Evolutionary conservation across 2,888 invertebrate species (phyloP), one percentile per base, ranked within the genome.

Genomic region (Drosophila hawaiiensis): DNA sequence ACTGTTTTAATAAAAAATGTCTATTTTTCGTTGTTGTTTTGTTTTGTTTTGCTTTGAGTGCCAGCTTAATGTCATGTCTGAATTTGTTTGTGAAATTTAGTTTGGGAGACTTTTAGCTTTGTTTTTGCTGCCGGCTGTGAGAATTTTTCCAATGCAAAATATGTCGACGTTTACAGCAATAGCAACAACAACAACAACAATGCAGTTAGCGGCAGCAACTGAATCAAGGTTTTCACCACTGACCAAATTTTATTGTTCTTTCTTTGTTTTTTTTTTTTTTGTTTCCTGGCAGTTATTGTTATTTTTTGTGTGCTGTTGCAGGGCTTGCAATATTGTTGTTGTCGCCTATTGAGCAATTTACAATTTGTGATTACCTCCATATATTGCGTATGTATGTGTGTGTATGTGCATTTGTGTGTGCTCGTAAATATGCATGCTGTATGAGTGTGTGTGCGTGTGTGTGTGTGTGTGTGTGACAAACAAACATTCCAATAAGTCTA

Each of bases 31-130:
- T 41, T 41, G 49, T 39, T 67, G 29, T 66, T 73, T 59, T 62
- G 52, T 37, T 50, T 29, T 60, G 39, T 33, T 55, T 52, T 56
- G 47, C 31, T 65, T 56, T 68, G 54, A 69, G 43, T 56, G 61
- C 37, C 19, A 58, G 33, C 41, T 54, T 76, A 58, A 54, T 67
- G 61, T 31, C 59, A 49, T 70, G 80, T 70, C 76, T 68, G 76
- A 88, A 88, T 83, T 83, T 85, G 80, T 88, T 84, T 88, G 85
- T 72, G 88, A 88, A 83, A 73, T 82, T 79, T 84, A 71, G 70
- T 62, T 47, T 68, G 82, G 80, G 37, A 68, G 53, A 60, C 64
- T 72, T 67, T 82, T 49, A 59, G 61, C 61, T 71, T 49, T 49
- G 7, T 29, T 60, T 25, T 60, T 55, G 54, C 31, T 54, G 52